Evolutionary conservation across 2,797 vertebrate genomes (phyloP).

Genomic region (Odontamblyopus rebecca): DNA sequence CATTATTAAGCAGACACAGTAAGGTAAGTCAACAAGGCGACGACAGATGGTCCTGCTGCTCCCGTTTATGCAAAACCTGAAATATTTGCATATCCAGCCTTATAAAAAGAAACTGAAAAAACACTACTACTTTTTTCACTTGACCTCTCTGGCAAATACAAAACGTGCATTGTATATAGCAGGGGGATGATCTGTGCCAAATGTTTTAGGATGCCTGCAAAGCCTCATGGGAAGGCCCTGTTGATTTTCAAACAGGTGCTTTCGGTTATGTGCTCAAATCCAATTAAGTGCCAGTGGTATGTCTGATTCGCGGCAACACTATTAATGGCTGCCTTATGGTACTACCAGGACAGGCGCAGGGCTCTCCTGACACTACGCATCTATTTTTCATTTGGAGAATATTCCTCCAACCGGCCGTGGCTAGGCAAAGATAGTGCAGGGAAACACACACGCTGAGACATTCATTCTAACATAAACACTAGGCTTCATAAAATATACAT

Average conservation of each 20-base stretch:
- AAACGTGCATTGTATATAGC: slow-evolving; percentile 42
- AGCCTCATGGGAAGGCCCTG: slow-evolving; percentile 63
- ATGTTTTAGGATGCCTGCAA: slow-evolving; percentile 55
- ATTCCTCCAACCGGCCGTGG: slow-evolving; percentile 52
- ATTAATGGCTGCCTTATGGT: slow-evolving; percentile 83
- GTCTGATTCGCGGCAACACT: slow-evolving; percentile 81
- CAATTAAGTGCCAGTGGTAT: slow-evolving; percentile 77
- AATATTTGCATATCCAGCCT: slow-evolving; percentile 73
- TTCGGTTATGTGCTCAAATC: slow-evolving; percentile 78
- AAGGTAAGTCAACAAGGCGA: slow-evolving; percentile 82
- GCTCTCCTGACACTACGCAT: slow-evolving; percentile 79
- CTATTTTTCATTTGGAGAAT: slow-evolving; percentile 81
- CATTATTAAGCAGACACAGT: slow-evolving; percentile 75
- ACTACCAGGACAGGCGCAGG: slow-evolving; percentile 78
- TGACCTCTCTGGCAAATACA: slow-evolving; percentile 66
- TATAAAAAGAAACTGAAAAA: slow-evolving; percentile 37
- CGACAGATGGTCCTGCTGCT: slow-evolving; percentile 83
- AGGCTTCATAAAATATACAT: slow-evolving; percentile 76
- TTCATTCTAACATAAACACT: slow-evolving; percentile 60
- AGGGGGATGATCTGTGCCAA: slow-evolving; percentile 45
- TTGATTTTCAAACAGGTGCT: slow-evolving; percentile 79
- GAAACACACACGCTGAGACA: slow-evolving; percentile 42
- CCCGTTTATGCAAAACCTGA: slow-evolving; percentile 79
- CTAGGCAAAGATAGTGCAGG: slow-evolving; percentile 10
- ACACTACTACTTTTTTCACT: slow-evolving; percentile 42